A percentile compares a stretch with the other conserved stretches of the same genome.
phyloP scores from a whole-genome alignment of 2,888 invertebrate genomes.

The Callimorpha dominula region DNA sequence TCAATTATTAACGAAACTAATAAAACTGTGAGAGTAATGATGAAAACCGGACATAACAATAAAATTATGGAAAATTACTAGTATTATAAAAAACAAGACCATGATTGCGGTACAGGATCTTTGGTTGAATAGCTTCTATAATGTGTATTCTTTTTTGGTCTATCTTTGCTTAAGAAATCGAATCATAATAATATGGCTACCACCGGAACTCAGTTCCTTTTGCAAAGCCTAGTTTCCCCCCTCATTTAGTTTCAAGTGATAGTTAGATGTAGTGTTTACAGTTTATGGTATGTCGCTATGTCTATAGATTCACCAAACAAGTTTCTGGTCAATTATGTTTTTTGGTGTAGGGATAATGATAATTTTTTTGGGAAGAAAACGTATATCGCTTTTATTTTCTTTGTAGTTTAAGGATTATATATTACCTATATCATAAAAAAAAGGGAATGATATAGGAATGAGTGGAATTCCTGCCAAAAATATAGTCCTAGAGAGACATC shows the following conservation, averaged over 20 bases:
- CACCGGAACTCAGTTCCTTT: neutral
- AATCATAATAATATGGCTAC: slow-evolving; percentile 9
- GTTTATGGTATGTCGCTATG: neutral
- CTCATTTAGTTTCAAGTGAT: neutral
- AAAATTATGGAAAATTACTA: neutral
- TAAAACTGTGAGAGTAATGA: neutral
- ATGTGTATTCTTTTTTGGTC: neutral
- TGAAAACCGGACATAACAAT: neutral
- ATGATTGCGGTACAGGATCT: slow-evolving; percentile 21
- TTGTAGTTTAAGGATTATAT: neutral
- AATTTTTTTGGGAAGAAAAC: neutral
- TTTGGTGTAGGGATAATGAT: neutral
- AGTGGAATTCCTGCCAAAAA: too few species aligned
- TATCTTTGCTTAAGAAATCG: slow-evolving; percentile 1
- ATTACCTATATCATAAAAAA: neutral
- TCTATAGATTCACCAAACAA: neutral
- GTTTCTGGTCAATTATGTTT: neutral
- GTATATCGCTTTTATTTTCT: neutral
- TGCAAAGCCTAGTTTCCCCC: neutral
- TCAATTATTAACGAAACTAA: neutral
- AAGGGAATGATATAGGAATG: too few species aligned
- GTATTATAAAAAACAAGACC: neutral
- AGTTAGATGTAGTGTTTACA: neutral
- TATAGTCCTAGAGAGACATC: too few species aligned
- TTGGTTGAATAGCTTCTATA: slow-evolving; percentile 28